These are phyloP conservation scores for Synaphobranchus kaupii DNA, from an alignment of 2,797 vertebrate genomes.

Conservation along the genomic window DNA sequence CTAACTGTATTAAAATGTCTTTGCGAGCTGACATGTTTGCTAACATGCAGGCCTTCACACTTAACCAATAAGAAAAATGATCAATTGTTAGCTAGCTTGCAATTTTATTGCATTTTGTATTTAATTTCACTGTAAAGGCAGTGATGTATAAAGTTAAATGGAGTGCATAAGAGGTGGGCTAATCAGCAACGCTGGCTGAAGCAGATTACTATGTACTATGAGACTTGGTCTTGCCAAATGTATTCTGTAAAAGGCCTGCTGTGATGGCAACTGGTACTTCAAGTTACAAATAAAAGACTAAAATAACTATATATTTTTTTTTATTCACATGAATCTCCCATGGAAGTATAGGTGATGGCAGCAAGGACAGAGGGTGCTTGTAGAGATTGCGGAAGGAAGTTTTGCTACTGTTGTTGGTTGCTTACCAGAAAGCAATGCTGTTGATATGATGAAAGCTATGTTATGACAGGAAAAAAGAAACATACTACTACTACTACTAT, in stretches of 20 bases:
- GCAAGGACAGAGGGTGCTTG: background rate
- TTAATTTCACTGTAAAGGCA: background rate
- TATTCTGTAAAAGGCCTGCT: background rate
- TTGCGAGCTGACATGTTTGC: background rate
- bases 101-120: background rate
- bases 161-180: background rate
- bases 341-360: background rate
- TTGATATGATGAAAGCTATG: background rate
- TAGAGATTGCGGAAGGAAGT: background rate
- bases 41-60: background rate
- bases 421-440: background rate
- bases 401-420: background rate
- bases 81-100: background rate
- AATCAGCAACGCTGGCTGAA: background rate
- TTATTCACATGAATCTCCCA: no score
- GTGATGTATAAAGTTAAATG: background rate
- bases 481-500: background rate
- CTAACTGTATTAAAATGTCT: background rate
- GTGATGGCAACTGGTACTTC: background rate
- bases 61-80: background rate
- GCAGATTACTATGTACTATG: background rate
- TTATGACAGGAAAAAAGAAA: background rate
- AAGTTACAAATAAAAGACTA: background rate
- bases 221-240: background rate
- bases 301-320: background rate